phyloP scores from a whole-genome alignment of 2,797 vertebrate species.

The Labeo calbasu region DNA sequence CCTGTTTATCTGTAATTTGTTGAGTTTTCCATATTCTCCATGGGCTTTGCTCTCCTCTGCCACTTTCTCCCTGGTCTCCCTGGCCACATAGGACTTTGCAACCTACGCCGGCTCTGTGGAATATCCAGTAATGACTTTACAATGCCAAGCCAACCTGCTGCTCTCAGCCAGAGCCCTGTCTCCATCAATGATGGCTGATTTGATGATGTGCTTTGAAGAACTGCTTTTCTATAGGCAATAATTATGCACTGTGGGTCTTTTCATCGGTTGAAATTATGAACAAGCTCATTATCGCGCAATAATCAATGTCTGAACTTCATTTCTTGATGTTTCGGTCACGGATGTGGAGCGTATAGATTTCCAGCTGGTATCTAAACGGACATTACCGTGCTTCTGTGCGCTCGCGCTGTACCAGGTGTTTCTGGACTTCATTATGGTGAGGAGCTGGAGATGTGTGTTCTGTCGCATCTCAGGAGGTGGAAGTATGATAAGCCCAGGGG shows the following conservation, averaged over 20 bases:
- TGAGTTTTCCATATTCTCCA: constrained; percentile 18
- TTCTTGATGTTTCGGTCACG: neutral
- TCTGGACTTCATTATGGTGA: constrained; percentile 42
- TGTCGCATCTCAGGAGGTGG: constrained; percentile 19
- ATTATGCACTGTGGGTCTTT: constrained; percentile 4
- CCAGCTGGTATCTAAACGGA: constrained; percentile 15
- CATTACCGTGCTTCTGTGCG: neutral
- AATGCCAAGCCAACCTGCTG: constrained; percentile 44
- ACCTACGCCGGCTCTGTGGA: constrained; percentile 19
- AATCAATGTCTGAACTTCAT: neutral
- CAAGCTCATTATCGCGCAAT: neutral
- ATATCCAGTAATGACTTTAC: constrained; percentile 50
- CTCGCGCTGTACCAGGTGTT: constrained; percentile 11
- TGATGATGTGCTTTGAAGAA: constrained; percentile 36
- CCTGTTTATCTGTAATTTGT: constrained; percentile 26
- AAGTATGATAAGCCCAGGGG: constrained; percentile 27
- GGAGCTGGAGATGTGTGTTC: constrained; percentile 31
- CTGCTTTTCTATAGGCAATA: constrained; percentile 35
- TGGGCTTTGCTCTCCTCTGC: constrained; percentile 7
- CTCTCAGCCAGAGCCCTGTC: constrained; percentile 45
- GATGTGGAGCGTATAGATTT: neutral
- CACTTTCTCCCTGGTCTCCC: constrained; percentile 22
- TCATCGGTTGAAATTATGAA: neutral
- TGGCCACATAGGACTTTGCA: constrained; percentile 13
- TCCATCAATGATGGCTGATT: constrained; percentile 34